A percentile compares a stretch with the other conserved stretches of the same genome.
Conservation (phyloP, 1,140 invertebrate species). For the Brachionus manjavacas region DNA sequence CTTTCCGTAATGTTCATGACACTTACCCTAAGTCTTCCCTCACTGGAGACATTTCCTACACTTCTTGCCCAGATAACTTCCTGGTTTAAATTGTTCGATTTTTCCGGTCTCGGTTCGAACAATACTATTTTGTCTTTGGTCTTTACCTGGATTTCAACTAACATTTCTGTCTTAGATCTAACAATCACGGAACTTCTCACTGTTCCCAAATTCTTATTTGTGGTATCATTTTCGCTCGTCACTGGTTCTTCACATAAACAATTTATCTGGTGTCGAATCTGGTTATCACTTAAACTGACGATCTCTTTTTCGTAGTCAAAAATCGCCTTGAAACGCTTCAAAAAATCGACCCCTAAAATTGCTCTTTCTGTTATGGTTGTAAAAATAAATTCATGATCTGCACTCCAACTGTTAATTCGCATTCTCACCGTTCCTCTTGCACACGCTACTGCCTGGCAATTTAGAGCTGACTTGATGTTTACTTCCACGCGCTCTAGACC, state of each 20-base stretch:
- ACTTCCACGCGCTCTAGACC: background rate
- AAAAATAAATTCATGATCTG: background rate
- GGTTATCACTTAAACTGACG: background rate
- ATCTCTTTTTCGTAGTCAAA: conserved; percentile 13
- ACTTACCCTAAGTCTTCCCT: background rate
- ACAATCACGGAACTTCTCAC: background rate
- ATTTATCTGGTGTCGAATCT: background rate
- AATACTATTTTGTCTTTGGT: background rate
- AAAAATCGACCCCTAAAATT: background rate
- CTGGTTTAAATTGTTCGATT: background rate
- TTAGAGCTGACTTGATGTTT: background rate
- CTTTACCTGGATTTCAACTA: background rate
- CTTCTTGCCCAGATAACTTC: background rate
- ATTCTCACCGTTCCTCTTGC: background rate
- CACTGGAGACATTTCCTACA: background rate
- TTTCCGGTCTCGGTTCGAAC: background rate
- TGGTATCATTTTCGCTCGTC: background rate
- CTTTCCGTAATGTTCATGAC: background rate
- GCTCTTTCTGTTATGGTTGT: background rate
- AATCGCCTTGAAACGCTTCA: background rate
- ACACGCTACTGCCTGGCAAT: background rate
- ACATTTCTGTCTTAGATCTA: background rate
- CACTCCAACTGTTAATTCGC: background rate
- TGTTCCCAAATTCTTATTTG: background rate
- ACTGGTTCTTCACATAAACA: background rate